Evolutionary conservation across 2,888 invertebrate species (phyloP).

Genomic region (Synergus itoensis): DNA sequence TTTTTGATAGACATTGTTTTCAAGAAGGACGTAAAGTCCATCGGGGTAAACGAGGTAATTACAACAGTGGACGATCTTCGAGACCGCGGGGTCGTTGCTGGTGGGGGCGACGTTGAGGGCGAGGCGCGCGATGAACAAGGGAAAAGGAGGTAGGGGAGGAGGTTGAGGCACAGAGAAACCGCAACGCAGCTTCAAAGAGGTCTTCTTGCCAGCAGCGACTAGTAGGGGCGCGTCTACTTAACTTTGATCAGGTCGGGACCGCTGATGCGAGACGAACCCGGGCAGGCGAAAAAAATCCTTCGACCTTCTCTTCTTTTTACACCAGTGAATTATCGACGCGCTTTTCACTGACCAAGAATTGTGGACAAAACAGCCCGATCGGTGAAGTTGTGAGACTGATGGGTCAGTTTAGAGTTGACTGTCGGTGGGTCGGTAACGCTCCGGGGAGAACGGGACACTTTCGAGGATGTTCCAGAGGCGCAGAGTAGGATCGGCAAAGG

Average conservation of each 20-base stretch:
- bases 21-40: slow-evolving; percentile 41
- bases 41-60: slow-evolving; percentile 54
- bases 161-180: slow-evolving; percentile 72
- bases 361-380: slow-evolving; percentile 14
- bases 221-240: slow-evolving; percentile 72
- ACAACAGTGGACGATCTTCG: slow-evolving; percentile 41
- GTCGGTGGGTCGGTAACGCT: background rate
- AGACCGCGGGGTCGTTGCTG: slow-evolving; percentile 28
- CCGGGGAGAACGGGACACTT: slow-evolving; percentile 46
- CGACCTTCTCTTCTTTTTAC: slow-evolving; percentile 51
- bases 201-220: slow-evolving; percentile 55
- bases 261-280: slow-evolving; percentile 71
- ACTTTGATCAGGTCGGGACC: slow-evolving; percentile 76
- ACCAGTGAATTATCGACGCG: slow-evolving; percentile 49
- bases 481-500: slow-evolving; percentile 15
- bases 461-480: slow-evolving; percentile 17
- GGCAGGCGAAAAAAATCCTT: slow-evolving; percentile 52
- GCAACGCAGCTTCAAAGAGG: slow-evolving; percentile 72
- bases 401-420: background rate
- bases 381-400: slow-evolving; percentile 12
- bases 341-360: slow-evolving; percentile 27
- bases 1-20: background rate
- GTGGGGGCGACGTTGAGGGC: slow-evolving; percentile 42
- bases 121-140: slow-evolving; percentile 48
- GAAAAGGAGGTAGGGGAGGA: slow-evolving; percentile 47